Evolutionary conservation across 2,113 vertebrate species (phyloP).

Genomic region (Piaya cayana): DNA sequence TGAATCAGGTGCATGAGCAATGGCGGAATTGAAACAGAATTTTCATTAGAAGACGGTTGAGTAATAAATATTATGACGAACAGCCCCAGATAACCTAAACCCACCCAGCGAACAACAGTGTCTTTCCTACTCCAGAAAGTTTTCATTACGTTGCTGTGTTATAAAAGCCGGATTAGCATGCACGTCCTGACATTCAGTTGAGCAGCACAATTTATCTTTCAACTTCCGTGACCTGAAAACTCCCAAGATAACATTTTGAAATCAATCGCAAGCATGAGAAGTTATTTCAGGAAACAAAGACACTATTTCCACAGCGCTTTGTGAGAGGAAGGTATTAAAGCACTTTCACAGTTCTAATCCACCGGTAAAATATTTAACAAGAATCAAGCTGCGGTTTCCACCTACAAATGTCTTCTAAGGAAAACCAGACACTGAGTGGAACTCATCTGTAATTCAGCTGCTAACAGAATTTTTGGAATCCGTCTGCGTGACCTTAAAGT

Average conservation of each 20-base stretch:
- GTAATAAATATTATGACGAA: not conserved
- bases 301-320: not conserved
- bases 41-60: constrained; percentile 33
- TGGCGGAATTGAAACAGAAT: constrained; percentile 34
- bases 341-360: not conserved
- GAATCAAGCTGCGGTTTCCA: not conserved
- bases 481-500: not conserved
- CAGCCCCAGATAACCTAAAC: not conserved
- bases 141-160: constrained; percentile 13
- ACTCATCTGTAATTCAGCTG: not conserved
- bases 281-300: not conserved
- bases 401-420: not conserved
- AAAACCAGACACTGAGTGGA: not conserved
- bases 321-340: not conserved
- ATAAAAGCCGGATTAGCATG: constrained; percentile 37
- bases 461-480: not conserved
- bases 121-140: not conserved
- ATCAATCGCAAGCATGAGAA: constrained; percentile 38
- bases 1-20: constrained; percentile 9
- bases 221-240: not conserved
- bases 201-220: not conserved
- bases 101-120: not conserved
- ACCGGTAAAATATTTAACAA: not conserved
- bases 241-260: constrained; percentile 34
- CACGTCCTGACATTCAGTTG: not conserved